Evolutionary conservation across 2,797 vertebrate genomes (phyloP), one percentile per base, ranked within the genome.

Genomic region (Malacoctenus gilli): DNA sequence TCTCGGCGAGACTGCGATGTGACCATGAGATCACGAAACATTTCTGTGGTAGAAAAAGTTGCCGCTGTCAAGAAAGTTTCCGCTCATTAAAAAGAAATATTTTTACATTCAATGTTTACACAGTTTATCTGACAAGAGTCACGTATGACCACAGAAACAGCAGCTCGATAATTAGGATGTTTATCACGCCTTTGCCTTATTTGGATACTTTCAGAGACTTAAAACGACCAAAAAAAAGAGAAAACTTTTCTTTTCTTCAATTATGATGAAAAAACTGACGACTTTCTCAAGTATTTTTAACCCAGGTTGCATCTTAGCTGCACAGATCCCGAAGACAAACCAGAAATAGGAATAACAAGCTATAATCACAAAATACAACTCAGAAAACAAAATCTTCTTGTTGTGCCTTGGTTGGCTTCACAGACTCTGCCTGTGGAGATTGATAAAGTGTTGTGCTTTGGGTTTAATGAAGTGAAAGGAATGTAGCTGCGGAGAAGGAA

Each of bases 401-500:
- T 59, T 70, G 51, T 55, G 59, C 46, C 53, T 67, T 42, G 22
- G 35, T 74, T 70, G 51, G 60, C 72, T 72, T 82, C 61, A 63
- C 39, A 76, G 64, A 65, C 44, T 60, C 42, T 57, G 73, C 72
- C 82, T 74, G 52, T 63, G 61, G 65, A 80, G 72, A 73, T 49
- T 63, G 72, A 72, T 76, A 75, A 80, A 77, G 49, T 77, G 61
- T 70, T 75, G 70, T 73, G 61, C 49, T 51, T 52, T 75, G 64
- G 62, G 68, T 81, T 70, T 82, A 84, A 84, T 84, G 74, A 82
- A 83, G 79, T 75, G 73, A 80, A 72, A 77, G 68, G 63, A 63
- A 67, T 49, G 30, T 39, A 65, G 67, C 68, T 73, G 55, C 49
- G 46, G 62, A 80, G 73, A 39, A 9, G 55, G 63, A 41, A 76